Evolutionary conservation across 1,140 invertebrate species (phyloP), one percentile per base, ranked within the genome.

Genomic region (Monochamus saltuarius): DNA sequence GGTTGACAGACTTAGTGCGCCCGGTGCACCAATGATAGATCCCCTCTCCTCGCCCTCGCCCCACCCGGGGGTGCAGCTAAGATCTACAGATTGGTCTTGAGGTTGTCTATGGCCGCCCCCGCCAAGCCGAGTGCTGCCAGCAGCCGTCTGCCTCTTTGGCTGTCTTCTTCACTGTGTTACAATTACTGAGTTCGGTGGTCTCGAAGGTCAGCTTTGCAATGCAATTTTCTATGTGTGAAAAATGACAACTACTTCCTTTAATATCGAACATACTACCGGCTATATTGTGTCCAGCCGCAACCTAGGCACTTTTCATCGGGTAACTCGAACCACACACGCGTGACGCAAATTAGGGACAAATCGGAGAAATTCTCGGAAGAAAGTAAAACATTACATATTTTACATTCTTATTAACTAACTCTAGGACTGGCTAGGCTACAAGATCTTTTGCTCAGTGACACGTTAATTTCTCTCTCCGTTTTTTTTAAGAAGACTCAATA

Each of bases 41-140:
- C 67, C 65, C 67, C 65, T 67, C 65, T 62, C 62, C 56, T 45
- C 61, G 43, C 43, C 56, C 59, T 60, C 51, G 53, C 62, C 66
- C 66, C 66, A 67, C 66, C 66, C 45, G 56, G 66, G 66, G 66
- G 66, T 65, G 62, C 62, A 55, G 10, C 56, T 54, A 17, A 45
- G 50, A 67, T 67, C 61, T 60, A 57, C 52, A 67, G 61, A 68
- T 68, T 68, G 66, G 66, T 67, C 61, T 60, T 56, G 46, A 67
- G 61, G 66, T 68, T 68, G 64, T 64, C 59, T 61, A 39, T 54
- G 59, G 59, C 58, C 63, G 68, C 66, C 68, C 68, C 62, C 61
- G 63, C 62, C 62, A 61, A 29, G 22, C 46, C 22, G 2, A 29
- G 22, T 29, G 22, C 22, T 29, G 22, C 22, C 22, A 29, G 22